These are phyloP conservation scores for Blastomussa wellsi DNA, from an alignment of 92 coral and sea anemone genomes.

Conservation along the genomic window DNA sequence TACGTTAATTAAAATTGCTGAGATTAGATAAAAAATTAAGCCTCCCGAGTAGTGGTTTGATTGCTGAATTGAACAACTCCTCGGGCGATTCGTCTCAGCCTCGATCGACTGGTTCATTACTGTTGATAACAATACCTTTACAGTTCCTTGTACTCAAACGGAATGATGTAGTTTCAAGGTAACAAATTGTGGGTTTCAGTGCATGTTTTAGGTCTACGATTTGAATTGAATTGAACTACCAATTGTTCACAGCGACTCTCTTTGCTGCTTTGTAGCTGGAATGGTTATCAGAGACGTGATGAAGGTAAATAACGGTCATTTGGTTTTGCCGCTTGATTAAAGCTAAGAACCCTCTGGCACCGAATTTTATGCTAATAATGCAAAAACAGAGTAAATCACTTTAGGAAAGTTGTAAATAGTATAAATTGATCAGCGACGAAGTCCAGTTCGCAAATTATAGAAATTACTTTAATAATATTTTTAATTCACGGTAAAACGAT, in stretches of 20 bases:
- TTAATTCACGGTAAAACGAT: neutral
- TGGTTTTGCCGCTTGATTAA: neutral
- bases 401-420: neutral
- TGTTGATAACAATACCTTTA: no score
- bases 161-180: no score
- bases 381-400: neutral
- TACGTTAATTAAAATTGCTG: no score
- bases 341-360: neutral
- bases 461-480: neutral
- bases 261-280: neutral
- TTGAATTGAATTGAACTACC: no score
- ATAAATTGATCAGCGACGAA: neutral
- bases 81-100: no score
- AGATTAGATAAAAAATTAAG: no score
- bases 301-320: neutral
- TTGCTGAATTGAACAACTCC: no score
- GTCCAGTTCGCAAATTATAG: neutral
- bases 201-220: no score
- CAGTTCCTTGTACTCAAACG: no score
- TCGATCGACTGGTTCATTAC: no score
- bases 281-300: neutral
- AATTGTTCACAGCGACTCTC: neutral
- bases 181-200: no score
- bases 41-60: no score
- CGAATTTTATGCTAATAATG: neutral